phyloP scores from a whole-genome alignment of 2,888 invertebrate species.

The Mermis nigrescens region DNA sequence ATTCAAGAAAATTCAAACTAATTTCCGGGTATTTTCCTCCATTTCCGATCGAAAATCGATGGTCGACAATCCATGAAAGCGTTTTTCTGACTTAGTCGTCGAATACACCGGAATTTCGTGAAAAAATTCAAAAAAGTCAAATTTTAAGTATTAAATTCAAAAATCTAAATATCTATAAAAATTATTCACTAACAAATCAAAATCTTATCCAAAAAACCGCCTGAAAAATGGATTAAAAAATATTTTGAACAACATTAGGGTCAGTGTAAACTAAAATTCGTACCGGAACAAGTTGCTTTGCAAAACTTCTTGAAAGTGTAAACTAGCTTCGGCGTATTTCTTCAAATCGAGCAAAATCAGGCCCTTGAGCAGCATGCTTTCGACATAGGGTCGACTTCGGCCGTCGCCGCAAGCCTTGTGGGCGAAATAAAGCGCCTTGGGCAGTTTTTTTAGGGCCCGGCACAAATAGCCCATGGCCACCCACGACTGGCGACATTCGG shows the following conservation, averaged over 20 bases:
- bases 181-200: no score
- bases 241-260: constrained; percentile 17
- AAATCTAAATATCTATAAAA: no score
- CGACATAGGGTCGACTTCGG: neutral
- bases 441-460: constrained; percentile 25
- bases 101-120: no score
- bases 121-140: no score
- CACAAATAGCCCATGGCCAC: constrained; percentile 33
- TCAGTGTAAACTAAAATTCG: neutral
- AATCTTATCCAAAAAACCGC: no score
- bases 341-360: constrained; percentile 30
- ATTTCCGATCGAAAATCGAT: no score
- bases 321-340: constrained; percentile 29
- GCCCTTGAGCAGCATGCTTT: constrained; percentile 32
- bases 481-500: constrained; percentile 33
- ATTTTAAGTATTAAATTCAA: no score
- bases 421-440: constrained; percentile 33
- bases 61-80: no score
- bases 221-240: no score
- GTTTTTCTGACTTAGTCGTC: no score
- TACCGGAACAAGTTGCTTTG: constrained; percentile 10
- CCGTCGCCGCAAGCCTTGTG: constrained; percentile 28
- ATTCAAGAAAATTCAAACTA: no score
- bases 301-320: constrained; percentile 32
- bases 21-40: no score